phyloP scores from a whole-genome alignment of 1,140 invertebrate species.

The Drosophila chauvacae region DNA sequence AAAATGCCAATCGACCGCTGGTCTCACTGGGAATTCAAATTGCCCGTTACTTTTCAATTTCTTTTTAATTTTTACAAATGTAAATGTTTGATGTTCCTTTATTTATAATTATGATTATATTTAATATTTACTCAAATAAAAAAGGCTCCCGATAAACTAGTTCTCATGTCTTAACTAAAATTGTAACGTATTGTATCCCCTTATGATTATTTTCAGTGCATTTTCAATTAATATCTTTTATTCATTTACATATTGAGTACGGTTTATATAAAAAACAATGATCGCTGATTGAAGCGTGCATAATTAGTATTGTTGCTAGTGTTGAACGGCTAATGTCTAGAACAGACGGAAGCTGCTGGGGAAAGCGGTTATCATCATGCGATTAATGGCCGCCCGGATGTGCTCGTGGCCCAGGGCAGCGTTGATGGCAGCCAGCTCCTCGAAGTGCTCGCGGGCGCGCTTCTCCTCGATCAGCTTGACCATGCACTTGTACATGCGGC shows the following conservation, averaged over 20 bases:
- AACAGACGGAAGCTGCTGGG: conserved; percentile 79
- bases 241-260: conserved; percentile 44
- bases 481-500: conserved; percentile 91
- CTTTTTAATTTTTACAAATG: no score
- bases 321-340: conserved; percentile 43
- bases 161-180: no score
- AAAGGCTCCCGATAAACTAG: no score
- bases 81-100: no score
- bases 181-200: background rate
- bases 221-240: conserved; percentile 39
- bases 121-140: no score
- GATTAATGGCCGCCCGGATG: conserved; percentile 85
- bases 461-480: conserved; percentile 92
- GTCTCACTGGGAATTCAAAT: background rate
- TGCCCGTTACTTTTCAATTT: background rate
- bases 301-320: conserved; percentile 27
- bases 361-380: conserved; percentile 69
- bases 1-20: background rate
- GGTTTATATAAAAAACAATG: conserved; percentile 54
- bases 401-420: conserved; percentile 89
- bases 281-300: conserved; percentile 44
- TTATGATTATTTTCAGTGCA: background rate
- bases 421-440: conserved; percentile 89
- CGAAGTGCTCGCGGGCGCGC: conserved; percentile 89
- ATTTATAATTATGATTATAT: no score